Percentiles rank a stretch among this genome's conserved stretches.
Conservation (phyloP, 2,113 vertebrate species). For the Saccopteryx bilineata region DNA sequence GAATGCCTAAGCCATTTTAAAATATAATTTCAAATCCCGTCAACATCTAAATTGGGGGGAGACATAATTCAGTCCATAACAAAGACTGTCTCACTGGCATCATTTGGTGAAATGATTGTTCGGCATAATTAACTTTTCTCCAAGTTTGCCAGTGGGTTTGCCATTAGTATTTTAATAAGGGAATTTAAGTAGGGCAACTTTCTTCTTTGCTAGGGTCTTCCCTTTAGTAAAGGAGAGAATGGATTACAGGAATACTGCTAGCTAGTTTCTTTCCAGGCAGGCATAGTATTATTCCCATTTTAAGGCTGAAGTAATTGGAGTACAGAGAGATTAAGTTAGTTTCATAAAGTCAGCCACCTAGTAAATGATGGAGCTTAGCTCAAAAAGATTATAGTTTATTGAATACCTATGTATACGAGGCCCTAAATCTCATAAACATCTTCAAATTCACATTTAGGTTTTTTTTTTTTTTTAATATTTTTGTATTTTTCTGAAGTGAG, state of each 20-base stretch:
- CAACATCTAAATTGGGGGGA: not conserved
- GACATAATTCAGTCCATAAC: not conserved
- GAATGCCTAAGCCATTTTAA: not conserved
- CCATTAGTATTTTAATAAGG: not conserved
- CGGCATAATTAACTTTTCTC: not conserved
- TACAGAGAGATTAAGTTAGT: not conserved
- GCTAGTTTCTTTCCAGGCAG: slow-evolving; percentile 2
- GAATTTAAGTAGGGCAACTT: not conserved
- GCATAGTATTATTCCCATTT: not conserved
- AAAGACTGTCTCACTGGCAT: not conserved
- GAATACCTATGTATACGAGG: not conserved
- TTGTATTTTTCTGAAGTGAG: too few species aligned
- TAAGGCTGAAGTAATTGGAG: not conserved
- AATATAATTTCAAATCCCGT: slow-evolving; percentile 25
- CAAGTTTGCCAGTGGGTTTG: not conserved
- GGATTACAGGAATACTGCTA: not conserved
- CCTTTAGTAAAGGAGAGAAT: not conserved
- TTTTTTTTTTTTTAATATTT: too few species aligned
- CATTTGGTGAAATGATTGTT: not conserved
- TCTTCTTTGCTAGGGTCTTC: not conserved
- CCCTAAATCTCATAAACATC: not conserved
- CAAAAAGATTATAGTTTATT: not conserved
- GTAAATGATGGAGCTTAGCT: not conserved
- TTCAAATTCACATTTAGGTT: slow-evolving; percentile 16
- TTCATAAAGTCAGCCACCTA: not conserved